Conservation (phyloP, 2,113 vertebrate species). For the Ptychochromis oligacanthus region DNA sequence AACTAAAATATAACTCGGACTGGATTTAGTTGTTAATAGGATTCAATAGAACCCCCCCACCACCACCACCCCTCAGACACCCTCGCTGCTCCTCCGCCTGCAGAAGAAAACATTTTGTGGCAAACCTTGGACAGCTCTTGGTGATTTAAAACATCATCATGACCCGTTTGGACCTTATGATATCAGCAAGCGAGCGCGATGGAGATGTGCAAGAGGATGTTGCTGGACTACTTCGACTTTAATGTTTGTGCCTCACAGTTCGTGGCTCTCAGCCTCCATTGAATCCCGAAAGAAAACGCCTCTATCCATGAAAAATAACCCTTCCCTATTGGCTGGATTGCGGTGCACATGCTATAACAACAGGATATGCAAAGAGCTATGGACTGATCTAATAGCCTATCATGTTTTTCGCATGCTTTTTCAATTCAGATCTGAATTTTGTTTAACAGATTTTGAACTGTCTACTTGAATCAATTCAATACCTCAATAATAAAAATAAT, state of each 20-base stretch:
- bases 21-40: constrained; percentile 23
- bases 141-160: background rate
- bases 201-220: background rate
- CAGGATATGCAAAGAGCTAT: constrained; percentile 71
- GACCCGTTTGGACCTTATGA: background rate
- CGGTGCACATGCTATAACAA: constrained; percentile 76
- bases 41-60: constrained; percentile 12
- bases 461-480: constrained; percentile 1
- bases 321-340: constrained; percentile 68
- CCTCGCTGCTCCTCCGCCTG: background rate
- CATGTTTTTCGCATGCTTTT: constrained; percentile 43
- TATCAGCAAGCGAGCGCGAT: background rate
- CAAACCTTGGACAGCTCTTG: background rate
- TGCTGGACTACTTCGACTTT: constrained; percentile 31
- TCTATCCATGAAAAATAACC: constrained; percentile 52
- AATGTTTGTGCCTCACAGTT: constrained; percentile 9
- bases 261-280: constrained; percentile 56
- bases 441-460: constrained; percentile 19
- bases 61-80: background rate
- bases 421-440: constrained; percentile 38
- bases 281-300: constrained; percentile 55
- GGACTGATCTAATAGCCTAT: constrained; percentile 65
- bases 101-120: constrained; percentile 9
- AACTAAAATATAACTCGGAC: constrained; percentile 26
- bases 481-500: constrained; percentile 9